These are phyloP conservation scores for Drosophila kokeensis DNA, from an alignment of 2,888 invertebrate species.

Conservation along the genomic window DNA sequence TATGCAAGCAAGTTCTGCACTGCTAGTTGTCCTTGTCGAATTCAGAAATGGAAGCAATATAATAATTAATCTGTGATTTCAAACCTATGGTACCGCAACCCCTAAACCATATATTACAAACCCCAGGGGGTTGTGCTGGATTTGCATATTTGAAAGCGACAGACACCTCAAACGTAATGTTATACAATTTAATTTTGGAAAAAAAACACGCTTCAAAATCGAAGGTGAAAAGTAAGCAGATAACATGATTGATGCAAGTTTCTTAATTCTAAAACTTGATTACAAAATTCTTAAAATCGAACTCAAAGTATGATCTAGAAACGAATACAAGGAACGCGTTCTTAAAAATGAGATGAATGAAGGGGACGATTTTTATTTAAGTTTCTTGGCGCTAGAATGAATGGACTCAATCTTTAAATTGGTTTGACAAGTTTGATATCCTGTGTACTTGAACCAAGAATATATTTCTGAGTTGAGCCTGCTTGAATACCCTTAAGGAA, in stretches of 20 bases:
- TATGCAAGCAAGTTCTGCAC: no score
- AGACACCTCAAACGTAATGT: no score
- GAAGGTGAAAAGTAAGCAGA: neutral
- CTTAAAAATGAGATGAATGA: neutral
- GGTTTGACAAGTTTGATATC: neutral
- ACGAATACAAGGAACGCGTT: neutral
- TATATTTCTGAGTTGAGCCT: neutral
- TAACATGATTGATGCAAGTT: neutral
- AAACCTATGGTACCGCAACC: slow-evolving; percentile 43
- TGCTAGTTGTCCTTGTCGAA: rapidly evolving
- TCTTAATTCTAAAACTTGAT: neutral
- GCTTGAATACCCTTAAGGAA: neutral
- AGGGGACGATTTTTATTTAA: neutral
- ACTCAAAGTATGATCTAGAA: neutral
- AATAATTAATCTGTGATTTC: no score
- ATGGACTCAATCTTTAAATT: neutral
- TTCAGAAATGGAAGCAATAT: no score
- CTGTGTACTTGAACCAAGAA: neutral
- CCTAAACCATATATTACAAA: neutral
- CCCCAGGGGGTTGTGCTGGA: slow-evolving; percentile 11
- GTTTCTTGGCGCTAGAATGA: neutral
- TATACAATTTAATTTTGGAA: no score
- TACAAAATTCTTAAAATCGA: neutral
- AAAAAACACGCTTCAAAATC: no score
- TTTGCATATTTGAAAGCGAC: slow-evolving; percentile 42